Evolutionary conservation across 2,797 vertebrate genomes (phyloP), one percentile per base, ranked within the genome.

Genomic region (Denticeps clupeoides): DNA sequence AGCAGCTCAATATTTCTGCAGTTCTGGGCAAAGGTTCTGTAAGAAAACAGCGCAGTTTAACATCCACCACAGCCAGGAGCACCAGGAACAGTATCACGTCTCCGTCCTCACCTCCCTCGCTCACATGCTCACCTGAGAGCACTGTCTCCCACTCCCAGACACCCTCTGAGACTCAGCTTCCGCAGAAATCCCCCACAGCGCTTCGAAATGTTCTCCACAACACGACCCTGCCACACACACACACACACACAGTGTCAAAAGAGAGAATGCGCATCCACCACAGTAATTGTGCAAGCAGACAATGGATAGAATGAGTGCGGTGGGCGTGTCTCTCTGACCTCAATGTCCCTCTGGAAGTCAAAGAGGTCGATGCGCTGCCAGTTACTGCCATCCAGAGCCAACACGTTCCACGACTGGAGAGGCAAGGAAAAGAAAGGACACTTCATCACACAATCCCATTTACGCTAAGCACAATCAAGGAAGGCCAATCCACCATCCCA

Each of bases 321-420:
- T 7, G 25, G 25, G 11, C 6, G n/a, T 1, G 35, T 22, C n/a
- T 53, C 28, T 16, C 69, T 70, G 46, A 97, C 93, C 90, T 98
- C 93, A 28, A 97, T 98, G 63, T 97, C 94, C 73, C 90, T 91
- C 82, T 98, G 94, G 81, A 98, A 98, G 84, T 96, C 83, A 74
- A 97, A 98, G 60, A 97, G 87, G 81, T 98, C 93, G 50, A 98
- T 98, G 55, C 93, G 70, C 64, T 98, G 94, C 94, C 94, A 97
- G 84, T 97, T 98, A 67, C 94, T 98, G 63, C 94, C 94, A 66
- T 98, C 94, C 72, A 98, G 78, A 60, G 93, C 93, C 72, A 98
- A 81, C 60, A 98, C 88, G 62, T 97, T 98, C 94, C 93, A 98
- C 28, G 90, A 90, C 94, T 95, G 69, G 65, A 46, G 46, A 60